Evolutionary conservation across 2,888 invertebrate species (phyloP), one percentile per base, ranked within the genome.

Genomic region (Drosophila infuscata): DNA sequence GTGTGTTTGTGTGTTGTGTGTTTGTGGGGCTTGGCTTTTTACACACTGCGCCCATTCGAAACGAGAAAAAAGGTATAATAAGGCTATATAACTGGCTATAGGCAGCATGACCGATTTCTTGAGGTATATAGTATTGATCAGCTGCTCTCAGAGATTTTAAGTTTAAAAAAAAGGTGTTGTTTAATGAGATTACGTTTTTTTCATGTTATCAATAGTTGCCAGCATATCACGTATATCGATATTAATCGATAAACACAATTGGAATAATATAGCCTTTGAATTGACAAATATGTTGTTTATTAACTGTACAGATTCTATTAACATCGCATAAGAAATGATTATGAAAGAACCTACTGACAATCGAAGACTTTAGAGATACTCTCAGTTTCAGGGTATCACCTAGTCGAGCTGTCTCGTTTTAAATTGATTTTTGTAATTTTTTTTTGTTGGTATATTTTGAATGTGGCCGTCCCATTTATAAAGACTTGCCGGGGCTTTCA

Each of bases 11-110:
- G 7, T 33, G 3, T 9, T 25, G 25, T 36, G 33, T 38, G 41
- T 30, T 12, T 56, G 25, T 51, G 58, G 49, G 58, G 41, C 70
- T 70, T 49, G 70, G 70, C 38, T 17, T n/a, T 41, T 41, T n/a
- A 43, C 11, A 11, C n/a, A n/a, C 46, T 15, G 15, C 46, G 43
- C 43, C 20, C 43, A 5, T 43, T 43, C 20, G n/a, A 43, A 20
- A 11, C 43, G 43, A 11, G 11, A 20, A 5, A n/a, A 43, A 20
- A 43, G 5, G 20, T 11, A 20, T 43, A 20, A 20, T 5, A 20
- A 11, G 41, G n/a, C n/a, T 20, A 12, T 35, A 12, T 12, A 35
- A 35, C 35, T 12, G 35, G 5, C 20, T 20, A 20, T 20, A 20
- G 2, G 5, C 5, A 43, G 11, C 0, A 43, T 20, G 11, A 0